A percentile compares a stretch with the other conserved stretches of the same genome.
phyloP scores from a whole-genome alignment of 92 coral and sea anemone genomes.

The Montipora capitata region DNA sequence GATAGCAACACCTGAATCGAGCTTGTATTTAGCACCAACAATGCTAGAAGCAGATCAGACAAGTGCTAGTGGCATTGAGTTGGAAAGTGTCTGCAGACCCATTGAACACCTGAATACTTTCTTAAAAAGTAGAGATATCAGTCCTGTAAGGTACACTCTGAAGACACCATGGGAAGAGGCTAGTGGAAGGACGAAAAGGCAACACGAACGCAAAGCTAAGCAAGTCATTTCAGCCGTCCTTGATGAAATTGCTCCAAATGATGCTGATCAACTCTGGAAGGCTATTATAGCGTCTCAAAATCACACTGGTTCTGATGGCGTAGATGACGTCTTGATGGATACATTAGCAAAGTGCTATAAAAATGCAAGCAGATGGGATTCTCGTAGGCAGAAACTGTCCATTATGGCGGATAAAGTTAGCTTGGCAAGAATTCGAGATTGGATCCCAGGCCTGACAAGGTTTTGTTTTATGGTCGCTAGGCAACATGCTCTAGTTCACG shows the following conservation, averaged over 20 bases:
- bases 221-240: slow-evolving; percentile 53
- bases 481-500: slow-evolving; percentile 29
- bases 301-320: not conserved
- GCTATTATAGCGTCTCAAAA: not conserved
- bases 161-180: slow-evolving; percentile 50
- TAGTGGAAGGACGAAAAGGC: slow-evolving; percentile 46
- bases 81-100: not conserved
- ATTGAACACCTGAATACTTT: slow-evolving; percentile 27
- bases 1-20: not conserved
- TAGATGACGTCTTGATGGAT: slow-evolving; percentile 3
- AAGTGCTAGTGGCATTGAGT: not conserved
- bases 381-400: slow-evolving; percentile 28
- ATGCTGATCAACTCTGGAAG: slow-evolving; percentile 37
- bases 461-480: slow-evolving; percentile 14
- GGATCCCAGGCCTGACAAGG: slow-evolving; percentile 20
- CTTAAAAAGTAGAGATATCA: slow-evolving; percentile 34
- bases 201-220: slow-evolving; percentile 46
- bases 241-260: slow-evolving; percentile 43
- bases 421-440: slow-evolving; percentile 10
- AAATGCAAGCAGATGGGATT: slow-evolving; percentile 19
- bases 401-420: slow-evolving; percentile 27
- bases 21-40: slow-evolving; percentile 19
- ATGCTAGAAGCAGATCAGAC: not conserved
- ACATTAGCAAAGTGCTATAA: slow-evolving; percentile 17
- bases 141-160: slow-evolving; percentile 45